These are phyloP conservation scores for Trachelus troglodyta DNA, from an alignment of 2,888 invertebrate genomes.

Conservation along the genomic window DNA sequence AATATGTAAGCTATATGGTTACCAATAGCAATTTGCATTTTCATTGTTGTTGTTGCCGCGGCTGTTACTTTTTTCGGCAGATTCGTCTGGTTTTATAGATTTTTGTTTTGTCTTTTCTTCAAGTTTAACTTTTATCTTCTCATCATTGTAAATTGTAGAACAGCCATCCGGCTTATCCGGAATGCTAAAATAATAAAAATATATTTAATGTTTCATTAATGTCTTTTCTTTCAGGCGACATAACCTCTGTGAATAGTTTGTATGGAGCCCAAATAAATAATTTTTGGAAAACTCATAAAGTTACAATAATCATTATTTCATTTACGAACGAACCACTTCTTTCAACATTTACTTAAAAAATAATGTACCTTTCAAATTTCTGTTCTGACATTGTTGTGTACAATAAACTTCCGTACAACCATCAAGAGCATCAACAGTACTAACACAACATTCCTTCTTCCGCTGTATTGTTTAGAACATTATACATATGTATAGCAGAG, in stretches of 20 bases:
- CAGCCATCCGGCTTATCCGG: slow-evolving; percentile 38
- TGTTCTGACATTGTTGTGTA: slow-evolving; percentile 47
- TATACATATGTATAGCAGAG: too few species aligned
- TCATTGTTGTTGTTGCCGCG: slow-evolving; percentile 41
- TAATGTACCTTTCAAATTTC: slow-evolving; percentile 48
- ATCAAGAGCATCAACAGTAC: neutral
- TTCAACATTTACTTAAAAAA: slow-evolving; percentile 3
- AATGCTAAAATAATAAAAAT: slow-evolving; percentile 21
- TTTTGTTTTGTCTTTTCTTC: slow-evolving; percentile 50
- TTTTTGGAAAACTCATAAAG: slow-evolving; percentile 5
- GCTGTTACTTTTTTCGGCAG: slow-evolving; percentile 45
- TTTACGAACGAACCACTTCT: neutral
- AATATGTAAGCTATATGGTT: slow-evolving; percentile 7
- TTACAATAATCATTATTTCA: slow-evolving; percentile 28
- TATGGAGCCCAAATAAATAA: neutral
- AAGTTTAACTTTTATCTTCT: slow-evolving; percentile 43
- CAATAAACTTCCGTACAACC: neutral
- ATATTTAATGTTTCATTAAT: neutral
- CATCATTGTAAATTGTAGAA: slow-evolving; percentile 37
- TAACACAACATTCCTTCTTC: too few species aligned
- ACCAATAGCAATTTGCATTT: slow-evolving; percentile 59
- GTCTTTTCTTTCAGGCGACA: neutral
- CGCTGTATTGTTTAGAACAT: too few species aligned
- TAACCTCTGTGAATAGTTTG: neutral
- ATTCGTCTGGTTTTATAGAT: slow-evolving; percentile 40